These are phyloP conservation scores for Drosophila birchii DNA, from an alignment of 2,888 invertebrate genomes.

Conservation along the genomic window DNA sequence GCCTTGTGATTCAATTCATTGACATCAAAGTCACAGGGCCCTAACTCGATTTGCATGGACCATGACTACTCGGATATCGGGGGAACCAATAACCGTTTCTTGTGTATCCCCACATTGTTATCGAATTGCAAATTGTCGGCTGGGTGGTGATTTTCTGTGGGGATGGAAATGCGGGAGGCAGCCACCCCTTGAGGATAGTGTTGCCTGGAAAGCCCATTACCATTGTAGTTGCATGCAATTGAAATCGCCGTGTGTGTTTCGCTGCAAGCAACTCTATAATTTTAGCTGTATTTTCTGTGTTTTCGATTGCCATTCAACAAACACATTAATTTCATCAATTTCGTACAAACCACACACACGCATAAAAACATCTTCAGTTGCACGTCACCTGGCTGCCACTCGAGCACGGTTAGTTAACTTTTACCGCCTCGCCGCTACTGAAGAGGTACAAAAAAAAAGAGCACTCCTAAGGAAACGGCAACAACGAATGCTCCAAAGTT, in stretches of 20 bases:
- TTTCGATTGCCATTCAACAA: conserved; percentile 6
- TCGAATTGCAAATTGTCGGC: conserved; percentile 45
- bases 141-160: neutral
- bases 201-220: conserved; percentile 68
- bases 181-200: neutral
- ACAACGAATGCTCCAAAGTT: conserved; percentile 40
- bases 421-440: conserved; percentile 17
- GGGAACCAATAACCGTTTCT: conserved; percentile 30
- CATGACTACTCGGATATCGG: conserved; percentile 12
- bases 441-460: conserved; percentile 7
- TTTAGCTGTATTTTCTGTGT: neutral
- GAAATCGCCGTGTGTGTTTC: neutral
- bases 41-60: conserved; percentile 65
- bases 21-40: conserved; percentile 34
- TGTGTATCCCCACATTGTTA: conserved; percentile 63
- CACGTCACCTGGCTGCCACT: conserved; percentile 36
- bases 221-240: conserved; percentile 57
- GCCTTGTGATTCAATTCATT: conserved; percentile 63
- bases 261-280: conserved; percentile 1
- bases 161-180: neutral
- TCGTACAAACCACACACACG: conserved; percentile 14
- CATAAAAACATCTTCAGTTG: conserved; percentile 16
- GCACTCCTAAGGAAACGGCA: conserved; percentile 28
- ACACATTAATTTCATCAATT: conserved; percentile 8
- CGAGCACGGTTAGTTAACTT: conserved; percentile 43